phyloP scores from a whole-genome alignment of 2,888 invertebrate species.

The Phorcus lineatus region DNA sequence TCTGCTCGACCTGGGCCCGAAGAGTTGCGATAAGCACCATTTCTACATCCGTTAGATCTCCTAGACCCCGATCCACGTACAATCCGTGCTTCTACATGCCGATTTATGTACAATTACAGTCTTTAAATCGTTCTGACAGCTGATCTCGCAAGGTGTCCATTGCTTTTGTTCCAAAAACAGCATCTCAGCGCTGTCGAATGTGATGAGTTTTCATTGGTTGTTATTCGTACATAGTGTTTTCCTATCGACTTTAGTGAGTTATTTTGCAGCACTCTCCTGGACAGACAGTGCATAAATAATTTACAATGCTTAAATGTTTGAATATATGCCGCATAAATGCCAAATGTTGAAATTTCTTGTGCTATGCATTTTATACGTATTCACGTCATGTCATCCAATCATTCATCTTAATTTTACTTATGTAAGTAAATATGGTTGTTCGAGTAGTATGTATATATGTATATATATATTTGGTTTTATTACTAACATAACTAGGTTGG shows the following conservation, averaged over 20 bases:
- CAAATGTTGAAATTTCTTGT: too few relatives aligned
- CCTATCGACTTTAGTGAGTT: not conserved
- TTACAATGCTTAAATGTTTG: not conserved
- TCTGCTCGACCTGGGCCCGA: not conserved
- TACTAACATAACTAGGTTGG: too few relatives aligned
- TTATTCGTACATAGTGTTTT: slow-evolving; percentile 1
- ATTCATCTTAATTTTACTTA: too few relatives aligned
- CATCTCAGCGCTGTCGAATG: slow-evolving; percentile 18
- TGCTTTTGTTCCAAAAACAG: slow-evolving; percentile 29
- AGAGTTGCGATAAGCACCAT: not conserved
- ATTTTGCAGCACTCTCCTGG: not conserved
- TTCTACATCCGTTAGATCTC: not conserved
- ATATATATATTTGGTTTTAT: too few relatives aligned
- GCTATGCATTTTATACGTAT: too few relatives aligned
- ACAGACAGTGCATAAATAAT: not conserved
- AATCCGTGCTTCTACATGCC: slow-evolving; percentile 9
- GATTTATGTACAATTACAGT: slow-evolving; percentile 5
- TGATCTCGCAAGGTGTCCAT: slow-evolving; percentile 28
- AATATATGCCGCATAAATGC: not conserved
- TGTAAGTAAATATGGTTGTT: too few relatives aligned
- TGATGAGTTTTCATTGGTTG: slow-evolving; percentile 14
- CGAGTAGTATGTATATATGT: too few relatives aligned
- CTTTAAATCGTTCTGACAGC: slow-evolving; percentile 22
- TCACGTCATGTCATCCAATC: too few relatives aligned
- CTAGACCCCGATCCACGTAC: not conserved